Percentiles rank a stretch among this genome's conserved stretches.
phyloP scores from a whole-genome alignment of 2,797 vertebrate species.

The Lutjanus argentimaculatus region DNA sequence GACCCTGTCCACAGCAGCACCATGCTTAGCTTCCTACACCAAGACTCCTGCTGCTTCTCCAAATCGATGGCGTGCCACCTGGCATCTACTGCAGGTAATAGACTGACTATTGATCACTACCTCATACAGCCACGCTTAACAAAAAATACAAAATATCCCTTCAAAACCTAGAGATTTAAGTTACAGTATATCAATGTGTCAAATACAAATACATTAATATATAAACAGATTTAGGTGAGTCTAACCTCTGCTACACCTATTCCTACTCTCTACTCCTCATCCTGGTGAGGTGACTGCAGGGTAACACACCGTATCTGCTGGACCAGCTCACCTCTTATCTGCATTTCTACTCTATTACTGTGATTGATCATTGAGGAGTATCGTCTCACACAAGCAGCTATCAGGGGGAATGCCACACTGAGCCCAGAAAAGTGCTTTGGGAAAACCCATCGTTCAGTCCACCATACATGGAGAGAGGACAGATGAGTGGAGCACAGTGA shows the following conservation, averaged over 20 bases:
- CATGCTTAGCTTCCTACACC: no score
- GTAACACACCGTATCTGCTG: no score
- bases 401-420: not conserved
- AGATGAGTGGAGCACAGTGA: constrained; percentile 7
- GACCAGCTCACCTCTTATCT: constrained; percentile 7
- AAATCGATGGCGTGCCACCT: no score
- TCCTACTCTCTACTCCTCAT: not conserved
- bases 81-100: no score
- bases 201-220: no score
- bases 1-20: no score
- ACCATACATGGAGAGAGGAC: constrained; percentile 13
- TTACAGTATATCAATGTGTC: not conserved
- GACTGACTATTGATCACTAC: no score
- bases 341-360: not conserved
- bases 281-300: not conserved
- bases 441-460: not conserved
- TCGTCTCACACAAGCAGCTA: constrained; percentile 16
- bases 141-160: no score
- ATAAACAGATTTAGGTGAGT: not conserved
- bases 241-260: not conserved
- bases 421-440: constrained; percentile 25
- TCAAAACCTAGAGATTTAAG: not conserved
- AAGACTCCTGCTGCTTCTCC: no score
- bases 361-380: not conserved
- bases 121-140: no score